Evolutionary conservation across 2,113 vertebrate genomes (phyloP).

Genomic region (Muntiacus muntjak): DNA sequence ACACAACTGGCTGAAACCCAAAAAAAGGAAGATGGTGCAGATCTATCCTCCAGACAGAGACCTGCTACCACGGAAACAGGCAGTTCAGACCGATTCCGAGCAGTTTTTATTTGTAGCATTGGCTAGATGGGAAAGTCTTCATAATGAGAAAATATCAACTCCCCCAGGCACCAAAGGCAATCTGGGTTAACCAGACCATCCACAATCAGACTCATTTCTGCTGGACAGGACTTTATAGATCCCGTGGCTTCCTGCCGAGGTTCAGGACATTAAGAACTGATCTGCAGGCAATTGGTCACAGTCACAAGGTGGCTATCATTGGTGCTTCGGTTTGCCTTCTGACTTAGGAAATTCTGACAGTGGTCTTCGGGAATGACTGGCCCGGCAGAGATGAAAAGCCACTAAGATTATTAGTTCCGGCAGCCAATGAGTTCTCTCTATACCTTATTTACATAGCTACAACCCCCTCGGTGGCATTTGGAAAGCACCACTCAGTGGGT

Average conservation of each 20-base stretch:
- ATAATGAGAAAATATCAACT: slow-evolving; percentile 56
- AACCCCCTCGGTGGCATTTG: not conserved
- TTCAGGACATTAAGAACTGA: not conserved
- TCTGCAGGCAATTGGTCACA: slow-evolving; percentile 36
- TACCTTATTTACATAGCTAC: not conserved
- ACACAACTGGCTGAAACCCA: slow-evolving; percentile 42
- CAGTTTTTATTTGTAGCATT: slow-evolving; percentile 40
- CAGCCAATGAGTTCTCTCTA: not conserved
- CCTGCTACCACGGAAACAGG: slow-evolving; percentile 67
- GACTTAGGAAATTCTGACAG: not conserved
- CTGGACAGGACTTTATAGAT: slow-evolving; percentile 47
- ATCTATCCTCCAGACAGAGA: slow-evolving; percentile 48
- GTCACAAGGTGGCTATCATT: slow-evolving; percentile 51
- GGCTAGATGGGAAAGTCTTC: slow-evolving; percentile 45
- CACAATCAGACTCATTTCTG: slow-evolving; percentile 42
- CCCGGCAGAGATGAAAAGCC: not conserved
- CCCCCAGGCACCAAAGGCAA: slow-evolving; percentile 41
- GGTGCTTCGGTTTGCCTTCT: slow-evolving; percentile 9
- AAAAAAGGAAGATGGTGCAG: slow-evolving; percentile 45
- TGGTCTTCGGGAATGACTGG: not conserved
- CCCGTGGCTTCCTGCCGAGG: slow-evolving; percentile 46
- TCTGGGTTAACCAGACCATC: slow-evolving; percentile 54
- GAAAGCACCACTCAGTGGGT: too few species aligned
- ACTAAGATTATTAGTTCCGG: not conserved
- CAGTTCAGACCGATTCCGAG: slow-evolving; percentile 7